Base-by-base conservation (phyloP, 2,797 vertebrate species). In the Megalops cyprinoides region DNA sequence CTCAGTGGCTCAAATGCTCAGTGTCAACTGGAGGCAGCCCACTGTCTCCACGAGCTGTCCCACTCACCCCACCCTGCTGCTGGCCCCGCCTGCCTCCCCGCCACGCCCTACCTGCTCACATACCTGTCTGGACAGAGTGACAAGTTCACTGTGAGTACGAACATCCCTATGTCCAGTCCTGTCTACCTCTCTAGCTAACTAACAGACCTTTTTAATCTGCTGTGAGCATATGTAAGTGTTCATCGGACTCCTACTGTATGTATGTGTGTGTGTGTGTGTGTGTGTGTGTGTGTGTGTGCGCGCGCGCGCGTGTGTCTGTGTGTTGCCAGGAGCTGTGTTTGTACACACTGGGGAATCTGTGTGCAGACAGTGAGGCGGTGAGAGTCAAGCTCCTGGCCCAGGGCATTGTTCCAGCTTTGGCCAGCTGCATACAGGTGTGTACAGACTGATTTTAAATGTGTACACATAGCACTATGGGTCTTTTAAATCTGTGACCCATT, bases 41-140 rank as follows among this genome's bases (percentile, higher is more conserved):
- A 91, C 37, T 98, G 97, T 83, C 93, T 99, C n/a, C 96, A 98
- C 0, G 93, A 96, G 87, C 94, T 99, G 73, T 99, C 98, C 79
- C 96, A 97, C 87, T 97, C 97, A 15, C 90, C 93, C 46, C 93
- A 97, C 71, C 83, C 91, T 18, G 74, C 58, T 0, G 93, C 97
- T 79, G 93, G 95, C 0, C 91, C 94, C 76, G 95, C 95, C 0
- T 98, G 97, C 83, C 90, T 98, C 80, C 95, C 97, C 14, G 94
- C 96, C 42, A 96, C 97, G n/a, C 93, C 98, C 6, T 99, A 99
- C 88, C 96, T 99, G 78, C 95, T 99, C 82, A 99, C 97, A 0
- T 99, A 96, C 87, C 94, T 99, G 82, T 96, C 96, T 0, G 93
- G 97, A 82, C 96, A 96, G 87, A 98, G 97, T 65, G 78, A 95